These are phyloP conservation scores for Oxystoma pomonae DNA, from an alignment of 2,888 invertebrate species.

Conservation along the genomic window DNA sequence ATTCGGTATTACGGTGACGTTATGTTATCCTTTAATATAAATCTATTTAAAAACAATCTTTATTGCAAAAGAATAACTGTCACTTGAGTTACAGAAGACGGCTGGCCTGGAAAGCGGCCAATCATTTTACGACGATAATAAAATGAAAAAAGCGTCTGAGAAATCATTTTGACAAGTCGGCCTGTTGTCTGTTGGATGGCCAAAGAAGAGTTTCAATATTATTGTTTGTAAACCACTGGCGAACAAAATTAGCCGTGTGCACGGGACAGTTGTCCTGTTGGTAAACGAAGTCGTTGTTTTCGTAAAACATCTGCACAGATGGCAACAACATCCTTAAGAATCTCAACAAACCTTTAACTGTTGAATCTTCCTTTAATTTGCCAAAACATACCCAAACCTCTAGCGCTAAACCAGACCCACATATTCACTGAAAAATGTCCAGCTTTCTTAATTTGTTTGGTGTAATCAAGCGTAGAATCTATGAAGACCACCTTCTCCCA, in stretches of 20 bases:
- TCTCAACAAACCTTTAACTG: background rate
- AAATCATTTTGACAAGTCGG: too few relatives aligned
- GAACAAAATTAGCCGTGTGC: background rate
- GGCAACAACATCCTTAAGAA: background rate
- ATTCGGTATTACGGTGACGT: too few relatives aligned
- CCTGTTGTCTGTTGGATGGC: background rate
- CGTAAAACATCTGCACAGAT: background rate
- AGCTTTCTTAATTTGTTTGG: background rate
- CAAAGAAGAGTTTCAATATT: background rate
- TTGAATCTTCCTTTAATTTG: background rate
- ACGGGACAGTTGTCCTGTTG: background rate
- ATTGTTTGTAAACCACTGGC: background rate
- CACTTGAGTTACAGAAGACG: too few relatives aligned
- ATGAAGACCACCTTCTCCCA: background rate
- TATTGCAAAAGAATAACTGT: too few relatives aligned
- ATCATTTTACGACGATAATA: too few relatives aligned
- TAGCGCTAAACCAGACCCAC: background rate
- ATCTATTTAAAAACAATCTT: too few relatives aligned
- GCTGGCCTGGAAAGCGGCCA: too few relatives aligned
- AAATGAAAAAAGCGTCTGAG: too few relatives aligned
- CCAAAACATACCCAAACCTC: background rate
- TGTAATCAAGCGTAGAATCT: background rate
- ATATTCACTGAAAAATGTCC: background rate
- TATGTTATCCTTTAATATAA: too few relatives aligned
- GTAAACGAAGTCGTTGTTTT: background rate